These are phyloP conservation scores for Chrysotoxum bicinctum DNA, from an alignment of 2,888 invertebrate genomes.

Conservation along the genomic window DNA sequence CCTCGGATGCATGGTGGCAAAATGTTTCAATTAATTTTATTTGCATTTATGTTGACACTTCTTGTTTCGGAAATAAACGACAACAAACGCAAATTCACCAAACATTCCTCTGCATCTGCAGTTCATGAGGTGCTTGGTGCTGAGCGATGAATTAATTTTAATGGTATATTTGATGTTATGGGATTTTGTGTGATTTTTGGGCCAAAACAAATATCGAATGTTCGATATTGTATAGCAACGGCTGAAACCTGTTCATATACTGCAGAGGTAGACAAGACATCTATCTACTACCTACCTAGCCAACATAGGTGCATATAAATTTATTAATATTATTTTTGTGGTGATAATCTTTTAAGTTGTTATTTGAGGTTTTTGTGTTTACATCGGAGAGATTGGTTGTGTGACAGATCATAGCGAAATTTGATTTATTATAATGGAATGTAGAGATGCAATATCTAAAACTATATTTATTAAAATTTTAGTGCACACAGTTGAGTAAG, in stretches of 20 bases:
- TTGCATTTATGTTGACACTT: slow-evolving; percentile 78
- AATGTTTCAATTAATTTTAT: slow-evolving; percentile 77
- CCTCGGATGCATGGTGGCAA: slow-evolving; percentile 72
- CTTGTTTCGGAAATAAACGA: slow-evolving; percentile 66
- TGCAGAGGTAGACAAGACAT: neutral
- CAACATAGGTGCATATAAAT: neutral
- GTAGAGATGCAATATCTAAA: neutral
- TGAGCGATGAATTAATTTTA: slow-evolving; percentile 70
- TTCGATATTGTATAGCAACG: neutral
- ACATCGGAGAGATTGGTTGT: slow-evolving; percentile 53
- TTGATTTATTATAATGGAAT: slow-evolving; percentile 47
- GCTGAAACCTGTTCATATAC: neutral
- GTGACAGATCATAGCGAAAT: slow-evolving; percentile 59
- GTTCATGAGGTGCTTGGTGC: slow-evolving; percentile 25
- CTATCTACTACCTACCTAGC: neutral
- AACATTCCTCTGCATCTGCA: neutral
- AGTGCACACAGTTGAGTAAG: neutral
- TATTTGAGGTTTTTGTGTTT: slow-evolving; percentile 39
- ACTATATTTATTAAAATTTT: neutral
- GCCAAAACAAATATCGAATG: neutral
- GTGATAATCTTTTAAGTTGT: slow-evolving; percentile 65
- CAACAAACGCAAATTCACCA: slow-evolving; percentile 26
- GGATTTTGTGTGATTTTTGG: slow-evolving; percentile 58
- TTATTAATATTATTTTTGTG: slow-evolving; percentile 43
- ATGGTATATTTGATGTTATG: slow-evolving; percentile 55